Percentiles rank a stretch among this genome's conserved stretches.
Evolutionary conservation across 92 coral and sea anemone genomes (phyloP).

Genomic region (Phenganax marumi): DNA sequence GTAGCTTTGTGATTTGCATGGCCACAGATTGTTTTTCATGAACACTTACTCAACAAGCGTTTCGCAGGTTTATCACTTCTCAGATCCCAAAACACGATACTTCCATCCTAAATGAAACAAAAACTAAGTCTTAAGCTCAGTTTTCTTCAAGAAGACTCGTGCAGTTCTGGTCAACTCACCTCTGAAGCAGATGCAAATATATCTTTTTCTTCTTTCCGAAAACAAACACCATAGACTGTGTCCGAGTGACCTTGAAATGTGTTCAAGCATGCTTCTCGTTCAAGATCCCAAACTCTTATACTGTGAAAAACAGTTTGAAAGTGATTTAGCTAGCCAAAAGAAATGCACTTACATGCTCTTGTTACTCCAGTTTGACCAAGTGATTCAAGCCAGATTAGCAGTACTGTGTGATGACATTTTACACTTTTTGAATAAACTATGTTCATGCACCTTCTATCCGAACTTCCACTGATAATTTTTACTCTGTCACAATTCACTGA

Average conservation of each 20-base stretch:
- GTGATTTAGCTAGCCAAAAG: not conserved
- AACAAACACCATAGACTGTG: slow-evolving; percentile 72
- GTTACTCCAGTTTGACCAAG: not conserved
- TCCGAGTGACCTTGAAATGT: slow-evolving; percentile 91
- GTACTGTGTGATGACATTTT: not conserved
- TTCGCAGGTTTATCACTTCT: slow-evolving; percentile 73
- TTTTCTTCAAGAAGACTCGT: not conserved
- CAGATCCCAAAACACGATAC: slow-evolving; percentile 84
- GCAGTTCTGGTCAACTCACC: slow-evolving; percentile 44
- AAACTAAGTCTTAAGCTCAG: not conserved
- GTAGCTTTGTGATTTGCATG: not conserved
- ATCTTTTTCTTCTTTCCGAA: slow-evolving; percentile 79
- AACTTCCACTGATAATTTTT: slow-evolving; percentile 79
- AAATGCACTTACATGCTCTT: not conserved
- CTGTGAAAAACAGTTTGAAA: slow-evolving; percentile 43
- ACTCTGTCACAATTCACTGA: slow-evolving; percentile 74
- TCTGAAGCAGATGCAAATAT: slow-evolving; percentile 86
- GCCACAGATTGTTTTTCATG: not conserved
- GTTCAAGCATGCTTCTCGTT: slow-evolving; percentile 69
- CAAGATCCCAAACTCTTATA: slow-evolving; percentile 86
- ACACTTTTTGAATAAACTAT: not conserved
- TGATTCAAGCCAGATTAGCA: not conserved
- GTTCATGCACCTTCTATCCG: slow-evolving; percentile 71
- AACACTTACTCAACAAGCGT: slow-evolving; percentile 50
- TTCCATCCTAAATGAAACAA: slow-evolving; percentile 70